Base-by-base conservation (phyloP, 2,888 invertebrate genomes). In the Xestia xanthographa region DNA sequence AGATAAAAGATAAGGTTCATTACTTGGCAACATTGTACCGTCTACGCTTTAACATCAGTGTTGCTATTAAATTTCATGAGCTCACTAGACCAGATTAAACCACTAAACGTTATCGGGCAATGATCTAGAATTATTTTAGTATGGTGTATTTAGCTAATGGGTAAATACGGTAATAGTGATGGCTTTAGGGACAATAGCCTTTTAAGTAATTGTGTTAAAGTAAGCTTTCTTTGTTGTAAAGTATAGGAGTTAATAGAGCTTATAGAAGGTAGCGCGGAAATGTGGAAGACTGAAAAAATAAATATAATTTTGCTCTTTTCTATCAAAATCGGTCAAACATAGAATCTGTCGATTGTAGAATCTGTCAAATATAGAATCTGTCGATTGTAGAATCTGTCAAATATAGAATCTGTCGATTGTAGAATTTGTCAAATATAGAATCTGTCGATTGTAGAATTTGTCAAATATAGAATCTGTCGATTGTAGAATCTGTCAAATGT, bases 21-120 rank as follows among this genome's bases (percentile, higher is more conserved):
- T 87, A 85, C 79, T 72, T 84, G 69, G 75, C 72, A 75, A 87
- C 84, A 86, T 73, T 87, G 86, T 86, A 77, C 73, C 60, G 73
- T 79, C 48, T 43, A 62, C 66, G 72, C 75, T 67, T 72, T 69
- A 67, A 78, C 76, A 73, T 80, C 81, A 80, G 71, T 73, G 83
- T 68, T 84, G 67, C 70, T 72, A 80, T 83, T 68, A 84, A 77
- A 77, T 72, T 83, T 84, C 71, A 83, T 68, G 81, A 80, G 71
- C 50, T 56, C 71, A 83, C 72, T 80, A 84, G 71, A 68, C 72
- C n/a, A 68, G 77, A 83, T 83, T 83, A 79, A 71, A 81, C 74
- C 38, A 70, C 72, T 84, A 78, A 72, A 56, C 63, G 60, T 70
- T 83, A 80, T 83, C 84, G 69, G 50, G 53, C 9, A 66, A 72